Evolutionary conservation across 2,888 invertebrate species (phyloP), one percentile per base, ranked within the genome.

Genomic region (Pharmacophagus antenor): DNA sequence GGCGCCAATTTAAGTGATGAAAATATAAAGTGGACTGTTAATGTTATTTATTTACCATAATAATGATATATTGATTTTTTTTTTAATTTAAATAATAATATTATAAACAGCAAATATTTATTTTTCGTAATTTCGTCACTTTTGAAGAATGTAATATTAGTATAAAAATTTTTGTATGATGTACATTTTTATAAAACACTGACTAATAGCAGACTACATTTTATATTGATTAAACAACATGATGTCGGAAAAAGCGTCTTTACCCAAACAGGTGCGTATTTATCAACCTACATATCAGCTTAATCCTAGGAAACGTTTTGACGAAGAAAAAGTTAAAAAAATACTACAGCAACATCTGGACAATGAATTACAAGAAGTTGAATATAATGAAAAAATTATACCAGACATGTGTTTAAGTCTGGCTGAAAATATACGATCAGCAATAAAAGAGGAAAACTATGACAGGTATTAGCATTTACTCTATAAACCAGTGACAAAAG

Each of bases 221-320:
- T 37, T 2, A 37, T 65, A 67, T 68, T 54, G 68, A 68, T 68
- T 63, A 62, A 63, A 67, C 65, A 62, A 50, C 21, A 51, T 73
- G 46, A 85, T 85, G 85, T 74, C 82, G 59, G 82, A 84, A 60
- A 67, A 56, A 17, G 78, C 77, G 56, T 64, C 67, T 52, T 44
- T 65, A 59, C 48, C 74, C 12, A 87, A 85, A 77, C 88, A 88
- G 89, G 79, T 86, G 37, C 79, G 88, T 61, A 83, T 71, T 20
- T 93, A 91, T 72, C 92, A 93, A 77, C 95, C 95, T 57, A 93
- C 93, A 0, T 95, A 93, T 73, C 93, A 93, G 68, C 74, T 95
- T 44, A 92, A 93, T 61, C 85, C 95, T 0, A 91, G 92, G 60
- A 93, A 92, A 67, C 92, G 91, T 2, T 95, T 95, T 73, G 92